Base-by-base conservation (phyloP, 1,140 invertebrate genomes). In the Hyles vespertilio region DNA sequence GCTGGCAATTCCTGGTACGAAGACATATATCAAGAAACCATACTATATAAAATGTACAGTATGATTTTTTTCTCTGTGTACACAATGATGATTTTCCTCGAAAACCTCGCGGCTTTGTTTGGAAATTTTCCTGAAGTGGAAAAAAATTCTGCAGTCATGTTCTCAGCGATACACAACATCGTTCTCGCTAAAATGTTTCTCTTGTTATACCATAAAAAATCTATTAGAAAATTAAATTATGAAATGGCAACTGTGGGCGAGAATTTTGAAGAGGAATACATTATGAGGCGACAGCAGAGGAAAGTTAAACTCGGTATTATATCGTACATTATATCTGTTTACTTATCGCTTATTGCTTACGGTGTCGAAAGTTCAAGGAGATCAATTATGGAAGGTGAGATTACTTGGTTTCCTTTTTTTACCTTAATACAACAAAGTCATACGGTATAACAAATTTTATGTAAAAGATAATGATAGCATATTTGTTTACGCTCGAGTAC, bases 61-160 rank as follows among this genome's bases (percentile, higher is more conserved):
- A 34, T 74, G 8, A 50, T 78, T 57, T 75, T 80, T 7, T 87
- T 84, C 58, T 54, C 72, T 50, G 65, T 77, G 56, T 85, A 87
- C 56, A 63, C 79, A 7, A 72, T 58, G 43, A 85, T 86, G 84
- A 80, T 87, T 67, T 69, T 80, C 22, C 72, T 87, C 4, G 84
- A 87, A 60, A 87, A 87, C 52, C 47, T 82, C n/a, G 84, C 83
- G 0, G 80, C 78, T n/a, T 59, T 74, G 32, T 81, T 81, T 56
- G 84, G 79, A 8, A 69, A 67, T 51, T 87, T 86, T 63, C 81
- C 83, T 53, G 74, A 81, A 66, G 79, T 87, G 51, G 83, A 84
- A 65, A 83, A 84, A 63, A 83, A 84, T 60, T 87, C 83, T 22
- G 75, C 82, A 10, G 73, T 81, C 33, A 87, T 85, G 84, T 87